Evolutionary conservation across 2,113 vertebrate genomes (phyloP), one percentile per base, ranked within the genome.

Genomic region (Bambusicola thoracicus): DNA sequence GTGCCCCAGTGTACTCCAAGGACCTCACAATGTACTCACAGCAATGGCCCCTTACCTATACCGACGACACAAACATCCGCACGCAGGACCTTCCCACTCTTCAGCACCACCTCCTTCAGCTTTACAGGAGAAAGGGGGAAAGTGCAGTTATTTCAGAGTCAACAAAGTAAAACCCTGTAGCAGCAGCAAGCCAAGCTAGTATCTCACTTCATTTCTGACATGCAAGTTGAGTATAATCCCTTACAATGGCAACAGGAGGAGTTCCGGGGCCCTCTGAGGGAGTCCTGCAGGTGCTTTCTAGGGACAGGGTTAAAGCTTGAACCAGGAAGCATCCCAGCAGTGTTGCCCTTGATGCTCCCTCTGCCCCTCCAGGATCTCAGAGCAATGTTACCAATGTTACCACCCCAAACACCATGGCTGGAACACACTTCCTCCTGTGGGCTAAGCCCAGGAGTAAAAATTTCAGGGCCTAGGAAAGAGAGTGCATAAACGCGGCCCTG

Each of bases 91-190:
- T 99, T 99, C 61, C 99, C 99, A 12, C 99, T 99, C 97, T 99
- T 99, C 97, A 99, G 97, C n/a, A 99, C 98, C 10, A 99, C 99
- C 92, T 99, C 99, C 96, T 99, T 99, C 85, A 99, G 97, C 99
- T 99, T 97, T 43, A 36, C 4, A 46, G 58, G 86, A 92, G 69
- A 36, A 2, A 8, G 21, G 18, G 43, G 9, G 29, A 70, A 59
- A 72, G 12, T 15, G 1, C 1, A 0, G 48, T 81, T 70, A 82
- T 25, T 69, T 78, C 14, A 61, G n/a, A 24, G 40, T 40, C 55
- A 55, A 44, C 49, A 25, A 19, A 4, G 21, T 3, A 5, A 53
- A 80, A 38, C 11, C n/a, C n/a, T 15, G 6, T 1, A 79, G 67
- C 40, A 68, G 65, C 49, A 43, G 24, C 41, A 63, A 62, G 49